These are phyloP conservation scores for Semibalanus balanoides DNA, from an alignment of 1,140 invertebrate species.

Conservation along the genomic window DNA sequence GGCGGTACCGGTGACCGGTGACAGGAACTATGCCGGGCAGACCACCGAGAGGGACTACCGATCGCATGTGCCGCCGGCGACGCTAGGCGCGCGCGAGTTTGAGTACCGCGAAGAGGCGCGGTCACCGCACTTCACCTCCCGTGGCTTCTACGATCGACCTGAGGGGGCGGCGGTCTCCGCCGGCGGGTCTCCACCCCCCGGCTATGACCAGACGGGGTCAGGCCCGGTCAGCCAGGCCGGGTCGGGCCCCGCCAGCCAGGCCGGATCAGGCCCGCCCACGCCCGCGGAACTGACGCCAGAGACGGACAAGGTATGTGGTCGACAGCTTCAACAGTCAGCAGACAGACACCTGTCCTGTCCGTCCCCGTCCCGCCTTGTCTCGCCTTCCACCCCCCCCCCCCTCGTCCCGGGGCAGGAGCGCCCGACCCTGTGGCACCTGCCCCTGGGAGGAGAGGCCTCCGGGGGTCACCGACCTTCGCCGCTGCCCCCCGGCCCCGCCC, in stretches of 20 bases:
- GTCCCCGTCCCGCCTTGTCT: too few relatives aligned
- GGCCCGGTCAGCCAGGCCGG: too few relatives aligned
- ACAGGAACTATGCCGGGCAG: not conserved
- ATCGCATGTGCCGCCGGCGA: not conserved
- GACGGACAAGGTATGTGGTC: not conserved
- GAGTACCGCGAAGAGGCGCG: not conserved
- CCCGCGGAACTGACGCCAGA: not conserved
- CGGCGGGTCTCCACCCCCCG: not conserved
- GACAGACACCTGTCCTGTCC: too few relatives aligned
- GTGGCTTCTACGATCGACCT: not conserved
- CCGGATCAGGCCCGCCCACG: not conserved
- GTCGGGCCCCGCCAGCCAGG: not conserved
- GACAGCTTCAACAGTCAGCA: too few relatives aligned
- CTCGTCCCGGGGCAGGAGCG: too few relatives aligned
- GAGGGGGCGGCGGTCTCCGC: not conserved
- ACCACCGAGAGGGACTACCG: not conserved
- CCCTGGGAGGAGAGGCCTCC: too few relatives aligned
- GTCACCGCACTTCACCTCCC: not conserved
- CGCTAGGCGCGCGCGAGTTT: not conserved
- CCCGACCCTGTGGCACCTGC: too few relatives aligned
- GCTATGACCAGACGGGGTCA: not conserved
- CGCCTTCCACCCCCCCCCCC: too few relatives aligned
- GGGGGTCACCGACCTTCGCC: too few relatives aligned
- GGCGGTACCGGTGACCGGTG: not conserved
- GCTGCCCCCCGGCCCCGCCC: too few relatives aligned